Base-by-base conservation (phyloP, 2,888 invertebrate species). In the Latheticus oryzae region DNA sequence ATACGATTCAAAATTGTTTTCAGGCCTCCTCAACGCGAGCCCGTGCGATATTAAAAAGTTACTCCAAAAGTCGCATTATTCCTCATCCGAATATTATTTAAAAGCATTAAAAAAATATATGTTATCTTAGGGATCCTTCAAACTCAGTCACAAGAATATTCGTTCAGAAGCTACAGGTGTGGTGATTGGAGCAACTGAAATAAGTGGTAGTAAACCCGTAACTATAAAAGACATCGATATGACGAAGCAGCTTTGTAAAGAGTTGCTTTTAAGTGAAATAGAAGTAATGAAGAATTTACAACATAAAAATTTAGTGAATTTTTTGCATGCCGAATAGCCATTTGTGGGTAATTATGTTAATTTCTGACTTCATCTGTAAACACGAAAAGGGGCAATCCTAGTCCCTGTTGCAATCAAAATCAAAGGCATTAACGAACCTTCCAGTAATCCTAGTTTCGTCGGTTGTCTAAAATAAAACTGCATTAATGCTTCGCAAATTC, bases 181-280 rank as follows among this genome's bases (percentile, higher is more conserved):
- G 61, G 97, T 97, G 13, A 94, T 92, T 75, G 91, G 91, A 64
- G 95, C 96, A 0, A 86, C 85, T n/a, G 92, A 93, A 76, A 83
- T 84, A 60, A 84, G 84, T 63, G 86, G 85, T 42, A 83, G 85
- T 45, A 83, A 88, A 15, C 86, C 87, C 75, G 97, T 98, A 4
- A 98, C 98, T 19, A 91, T 98, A 64, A 98, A 98, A 80, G 93
- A 94, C 71, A 98, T 98, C 78, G 95, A 97, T 77, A 33, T 98
- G 75, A 87, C 90, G 23, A 94, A 94, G 76, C 98, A 99, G 78
- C 91, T 93, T 45, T 92, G 96, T 74, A 97, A 97, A 78, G 96
- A 97, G 79, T 84, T 97, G 72, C 91, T 98, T 74, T 84, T 97
- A 64, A 97, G 94, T 37, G 98, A 98, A 83, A 95, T 98, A 64